Evolutionary conservation across 2,797 vertebrate species (phyloP).

Genomic region (Meriones psammophilus): DNA sequence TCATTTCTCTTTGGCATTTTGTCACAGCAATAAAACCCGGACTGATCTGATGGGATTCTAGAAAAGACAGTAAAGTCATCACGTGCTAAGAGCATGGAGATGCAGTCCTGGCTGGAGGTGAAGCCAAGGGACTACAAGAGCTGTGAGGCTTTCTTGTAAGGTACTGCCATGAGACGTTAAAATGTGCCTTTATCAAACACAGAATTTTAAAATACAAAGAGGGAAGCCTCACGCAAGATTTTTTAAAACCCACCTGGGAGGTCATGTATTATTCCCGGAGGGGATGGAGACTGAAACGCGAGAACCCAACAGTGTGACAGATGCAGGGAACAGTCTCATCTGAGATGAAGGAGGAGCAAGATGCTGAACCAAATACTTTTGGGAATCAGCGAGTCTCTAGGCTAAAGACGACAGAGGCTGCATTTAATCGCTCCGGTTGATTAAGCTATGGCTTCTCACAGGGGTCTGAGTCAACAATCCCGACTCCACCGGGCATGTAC

Average conservation of each 20-base stretch:
- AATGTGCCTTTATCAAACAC: background rate
- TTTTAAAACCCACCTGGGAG: background rate
- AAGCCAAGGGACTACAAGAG: background rate
- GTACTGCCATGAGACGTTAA: background rate
- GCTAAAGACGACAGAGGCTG: background rate
- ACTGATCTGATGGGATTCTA: background rate
- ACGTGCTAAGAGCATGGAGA: background rate
- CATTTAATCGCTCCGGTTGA: background rate
- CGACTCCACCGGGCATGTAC: background rate
- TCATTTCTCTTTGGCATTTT: background rate
- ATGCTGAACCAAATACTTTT: background rate
- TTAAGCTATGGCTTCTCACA: background rate
- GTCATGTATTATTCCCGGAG: background rate
- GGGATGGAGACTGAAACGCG: background rate
- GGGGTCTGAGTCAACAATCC: background rate
- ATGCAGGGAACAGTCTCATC: background rate
- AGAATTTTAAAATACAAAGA: background rate
- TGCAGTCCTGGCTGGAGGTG: background rate
- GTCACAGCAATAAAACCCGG: background rate
- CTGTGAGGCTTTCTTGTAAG: background rate
- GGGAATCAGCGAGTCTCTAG: background rate
- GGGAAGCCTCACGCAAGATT: background rate
- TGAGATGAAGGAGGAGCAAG: background rate
- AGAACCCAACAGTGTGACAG: background rate
- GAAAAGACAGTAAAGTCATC: background rate